These are phyloP conservation scores for Triplophysa dalaica DNA, from an alignment of 2,113 vertebrate genomes.

Conservation along the genomic window DNA sequence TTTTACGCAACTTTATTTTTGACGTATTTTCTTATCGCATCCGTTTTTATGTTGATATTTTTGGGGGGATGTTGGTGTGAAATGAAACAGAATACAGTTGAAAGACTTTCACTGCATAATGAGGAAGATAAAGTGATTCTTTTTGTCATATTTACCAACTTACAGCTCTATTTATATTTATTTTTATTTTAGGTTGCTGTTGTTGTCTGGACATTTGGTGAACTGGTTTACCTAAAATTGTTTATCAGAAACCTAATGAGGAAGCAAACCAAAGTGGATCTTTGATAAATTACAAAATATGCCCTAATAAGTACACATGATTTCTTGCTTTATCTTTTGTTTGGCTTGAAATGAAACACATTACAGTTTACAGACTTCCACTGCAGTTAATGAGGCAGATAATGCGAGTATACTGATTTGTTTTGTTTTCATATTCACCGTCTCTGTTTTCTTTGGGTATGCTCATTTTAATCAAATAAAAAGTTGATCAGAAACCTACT, in stretches of 20 bases:
- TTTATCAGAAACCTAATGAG: neutral
- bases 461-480: no score
- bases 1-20: conserved; percentile 56
- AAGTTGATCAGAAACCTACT: no score
- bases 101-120: neutral
- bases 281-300: neutral
- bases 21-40: neutral
- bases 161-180: neutral
- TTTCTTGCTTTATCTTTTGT: neutral
- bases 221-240: neutral
- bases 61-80: neutral
- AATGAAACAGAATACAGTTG: neutral
- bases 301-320: neutral
- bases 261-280: neutral
- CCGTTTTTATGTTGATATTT: neutral
- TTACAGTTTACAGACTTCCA: no score
- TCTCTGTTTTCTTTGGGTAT: no score
- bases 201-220: neutral
- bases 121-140: neutral
- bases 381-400: no score
- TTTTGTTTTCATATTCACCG: no score
- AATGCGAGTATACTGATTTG: no score
- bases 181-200: neutral
- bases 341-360: neutral
- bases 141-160: neutral